A percentile compares a stretch with the other conserved stretches of the same genome.
These are phyloP conservation scores for Drosophila algonquin DNA, from an alignment of 2,888 invertebrate species.

Conservation along the genomic window DNA sequence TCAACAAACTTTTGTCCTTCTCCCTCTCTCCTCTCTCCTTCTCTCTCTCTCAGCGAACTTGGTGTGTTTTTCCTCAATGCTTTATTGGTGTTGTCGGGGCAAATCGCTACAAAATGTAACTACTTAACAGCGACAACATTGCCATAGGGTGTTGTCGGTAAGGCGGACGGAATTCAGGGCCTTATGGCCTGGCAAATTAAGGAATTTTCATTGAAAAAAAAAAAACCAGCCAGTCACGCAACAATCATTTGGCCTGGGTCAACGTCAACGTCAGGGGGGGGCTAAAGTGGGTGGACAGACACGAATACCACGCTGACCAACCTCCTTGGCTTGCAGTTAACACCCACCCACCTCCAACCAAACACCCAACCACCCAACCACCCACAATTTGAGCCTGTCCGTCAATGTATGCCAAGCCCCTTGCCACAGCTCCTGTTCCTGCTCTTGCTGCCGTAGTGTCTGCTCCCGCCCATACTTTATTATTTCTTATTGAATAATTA, in stretches of 20 bases:
- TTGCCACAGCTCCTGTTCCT: neutral
- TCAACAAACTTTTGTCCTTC: constrained; percentile 7
- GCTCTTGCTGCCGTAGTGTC: neutral
- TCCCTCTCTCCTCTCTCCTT: neutral
- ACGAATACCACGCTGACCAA: constrained; percentile 12
- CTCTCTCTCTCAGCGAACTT: neutral
- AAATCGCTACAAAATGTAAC: constrained; percentile 78
- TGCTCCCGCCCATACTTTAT: constrained; percentile 64
- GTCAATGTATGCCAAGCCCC: constrained; percentile 51
- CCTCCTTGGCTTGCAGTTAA: neutral
- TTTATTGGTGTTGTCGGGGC: constrained; percentile 58
- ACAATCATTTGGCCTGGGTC: constrained; percentile 71
- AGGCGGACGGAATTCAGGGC: constrained; percentile 1
- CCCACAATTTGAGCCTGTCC: constrained; percentile 47
- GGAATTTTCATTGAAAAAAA: constrained; percentile 69
- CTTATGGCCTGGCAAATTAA: constrained; percentile 68
- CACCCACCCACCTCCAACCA: no score
- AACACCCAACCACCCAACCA: no score
- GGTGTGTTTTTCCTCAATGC: neutral
- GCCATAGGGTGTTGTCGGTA: constrained; percentile 17
- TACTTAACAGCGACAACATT: constrained; percentile 76
- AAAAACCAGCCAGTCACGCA: constrained; percentile 80
- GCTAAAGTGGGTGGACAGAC: constrained; percentile 12
- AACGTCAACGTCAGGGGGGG: constrained; percentile 19
- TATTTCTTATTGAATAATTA: constrained; percentile 83